These are phyloP conservation scores for Myiothlypis coronata DNA, from an alignment of 2,797 vertebrate species.

Conservation along the genomic window DNA sequence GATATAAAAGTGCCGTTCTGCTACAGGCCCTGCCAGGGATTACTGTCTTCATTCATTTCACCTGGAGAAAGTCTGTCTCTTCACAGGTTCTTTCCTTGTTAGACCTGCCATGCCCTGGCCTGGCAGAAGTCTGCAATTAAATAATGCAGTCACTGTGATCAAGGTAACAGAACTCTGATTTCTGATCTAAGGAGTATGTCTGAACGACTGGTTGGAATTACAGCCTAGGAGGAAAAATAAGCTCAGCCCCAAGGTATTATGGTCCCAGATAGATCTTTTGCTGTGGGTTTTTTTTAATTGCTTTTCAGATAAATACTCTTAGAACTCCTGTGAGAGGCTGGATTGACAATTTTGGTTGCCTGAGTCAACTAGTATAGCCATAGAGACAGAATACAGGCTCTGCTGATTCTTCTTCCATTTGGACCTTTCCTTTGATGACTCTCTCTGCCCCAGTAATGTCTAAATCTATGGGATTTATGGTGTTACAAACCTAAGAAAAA, in stretches of 20 bases:
- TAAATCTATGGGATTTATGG: neutral
- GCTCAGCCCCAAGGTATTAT: neutral
- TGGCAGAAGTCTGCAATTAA: neutral
- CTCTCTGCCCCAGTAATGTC: neutral
- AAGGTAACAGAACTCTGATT: neutral
- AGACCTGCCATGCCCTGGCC: neutral
- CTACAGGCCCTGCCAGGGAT: neutral
- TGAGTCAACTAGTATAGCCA: neutral
- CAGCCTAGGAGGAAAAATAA: neutral
- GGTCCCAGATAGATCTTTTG: neutral
- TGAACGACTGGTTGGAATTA: neutral
- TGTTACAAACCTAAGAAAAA: neutral
- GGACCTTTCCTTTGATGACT: neutral
- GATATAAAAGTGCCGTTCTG: neutral
- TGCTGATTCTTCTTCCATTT: neutral
- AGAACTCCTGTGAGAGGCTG: neutral
- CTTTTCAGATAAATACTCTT: neutral
- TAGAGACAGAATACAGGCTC: neutral
- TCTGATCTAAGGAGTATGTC: neutral
- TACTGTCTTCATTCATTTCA: neutral
- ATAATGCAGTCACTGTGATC: neutral
- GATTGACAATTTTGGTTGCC: neutral
- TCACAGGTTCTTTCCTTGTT: neutral
- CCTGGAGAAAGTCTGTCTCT: neutral
- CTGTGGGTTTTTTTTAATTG: neutral